Evolutionary conservation across 1,140 invertebrate genomes (phyloP).

Genomic region (Drosophila eugracilis): DNA sequence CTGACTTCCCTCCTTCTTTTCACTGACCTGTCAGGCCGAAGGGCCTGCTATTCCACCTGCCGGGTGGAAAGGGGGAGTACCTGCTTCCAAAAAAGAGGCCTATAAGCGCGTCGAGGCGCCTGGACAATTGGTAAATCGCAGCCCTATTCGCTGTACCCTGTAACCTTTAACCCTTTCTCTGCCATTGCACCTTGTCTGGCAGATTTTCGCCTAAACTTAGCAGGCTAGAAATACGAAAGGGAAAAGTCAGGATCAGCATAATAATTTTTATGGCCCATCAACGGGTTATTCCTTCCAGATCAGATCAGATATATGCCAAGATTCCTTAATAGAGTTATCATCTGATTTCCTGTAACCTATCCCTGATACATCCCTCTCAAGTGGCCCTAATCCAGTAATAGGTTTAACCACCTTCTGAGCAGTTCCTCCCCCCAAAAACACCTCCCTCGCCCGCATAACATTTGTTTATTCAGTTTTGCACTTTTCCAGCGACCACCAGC

Average conservation of each 20-base stretch:
- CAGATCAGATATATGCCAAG: too few relatives aligned
- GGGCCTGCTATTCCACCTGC: constrained; percentile 36
- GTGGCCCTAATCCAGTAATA: constrained; percentile 1
- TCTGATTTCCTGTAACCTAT: too few relatives aligned
- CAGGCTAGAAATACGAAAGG: constrained; percentile 5
- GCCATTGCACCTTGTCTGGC: neutral
- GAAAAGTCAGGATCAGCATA: constrained; percentile 6
- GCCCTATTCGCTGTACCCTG: too few relatives aligned
- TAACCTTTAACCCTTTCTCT: neutral
- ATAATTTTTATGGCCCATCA: constrained; percentile 24
- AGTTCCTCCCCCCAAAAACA: constrained; percentile 1
- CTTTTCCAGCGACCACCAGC: constrained; percentile 27
- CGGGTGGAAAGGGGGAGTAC: constrained; percentile 30
- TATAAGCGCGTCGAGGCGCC: constrained; percentile 11
- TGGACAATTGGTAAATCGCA: constrained; percentile 37
- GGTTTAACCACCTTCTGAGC: neutral
- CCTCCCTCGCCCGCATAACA: neutral
- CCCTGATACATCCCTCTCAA: too few relatives aligned
- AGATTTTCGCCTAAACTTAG: neutral
- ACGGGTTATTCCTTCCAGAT: constrained; percentile 3
- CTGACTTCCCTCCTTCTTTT: constrained; percentile 41
- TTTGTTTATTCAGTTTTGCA: constrained; percentile 21
- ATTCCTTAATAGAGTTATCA: too few relatives aligned
- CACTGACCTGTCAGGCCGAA: neutral
- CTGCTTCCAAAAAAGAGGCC: neutral